Evolutionary conservation across 2,797 vertebrate genomes (phyloP).

Genomic region (Cichlasoma orientale): DNA sequence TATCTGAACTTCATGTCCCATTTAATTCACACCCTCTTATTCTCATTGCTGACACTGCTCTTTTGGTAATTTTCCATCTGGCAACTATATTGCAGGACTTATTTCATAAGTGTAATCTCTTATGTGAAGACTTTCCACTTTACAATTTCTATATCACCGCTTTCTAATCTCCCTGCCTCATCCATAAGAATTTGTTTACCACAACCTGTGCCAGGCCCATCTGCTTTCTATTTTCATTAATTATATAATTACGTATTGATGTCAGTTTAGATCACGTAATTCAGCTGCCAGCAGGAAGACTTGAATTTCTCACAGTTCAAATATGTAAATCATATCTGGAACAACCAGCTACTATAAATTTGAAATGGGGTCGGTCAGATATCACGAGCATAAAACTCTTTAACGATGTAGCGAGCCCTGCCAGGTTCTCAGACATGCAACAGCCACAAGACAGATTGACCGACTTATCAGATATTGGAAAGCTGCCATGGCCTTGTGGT

Average conservation of each 20-base stretch:
- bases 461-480: conserved; percentile 29
- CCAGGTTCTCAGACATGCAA: neutral
- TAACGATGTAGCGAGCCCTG: conserved; percentile 10
- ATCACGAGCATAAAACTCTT: conserved; percentile 26
- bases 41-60: neutral
- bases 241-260: conserved; percentile 29
- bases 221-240: conserved; percentile 12
- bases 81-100: neutral
- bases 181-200: conserved; percentile 16
- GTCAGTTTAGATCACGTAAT: conserved; percentile 21
- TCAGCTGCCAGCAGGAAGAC: neutral
- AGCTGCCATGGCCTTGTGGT: conserved; percentile 9
- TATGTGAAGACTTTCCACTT: neutral
- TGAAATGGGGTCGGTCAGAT: neutral
- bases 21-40: conserved; percentile 22
- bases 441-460: conserved; percentile 18
- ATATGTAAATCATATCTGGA: neutral
- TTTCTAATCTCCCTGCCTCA: neutral
- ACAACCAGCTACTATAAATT: neutral
- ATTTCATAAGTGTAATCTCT: neutral
- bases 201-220: conserved; percentile 7
- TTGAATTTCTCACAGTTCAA: neutral
- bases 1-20: conserved; percentile 31
- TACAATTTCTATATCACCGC: neutral
- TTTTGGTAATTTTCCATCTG: neutral